phyloP scores from a whole-genome alignment of 2,113 vertebrate species.

The Nestor notabilis region DNA sequence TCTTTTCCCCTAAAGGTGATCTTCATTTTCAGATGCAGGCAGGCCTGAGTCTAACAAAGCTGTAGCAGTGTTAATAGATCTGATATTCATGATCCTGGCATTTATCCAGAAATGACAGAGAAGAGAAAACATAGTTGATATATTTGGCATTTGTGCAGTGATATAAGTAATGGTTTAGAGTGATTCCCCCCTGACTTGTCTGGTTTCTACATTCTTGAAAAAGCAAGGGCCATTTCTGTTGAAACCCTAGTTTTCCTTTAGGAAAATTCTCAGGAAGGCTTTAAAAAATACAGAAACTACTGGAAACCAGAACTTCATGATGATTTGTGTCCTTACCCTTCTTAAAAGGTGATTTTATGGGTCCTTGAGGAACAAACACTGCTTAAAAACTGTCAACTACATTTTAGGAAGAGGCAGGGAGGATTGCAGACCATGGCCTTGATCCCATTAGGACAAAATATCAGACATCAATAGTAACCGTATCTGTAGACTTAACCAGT shows the following conservation, averaged over 20 bases:
- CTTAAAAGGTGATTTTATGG: background rate
- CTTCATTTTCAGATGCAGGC: background rate
- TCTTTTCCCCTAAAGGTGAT: background rate
- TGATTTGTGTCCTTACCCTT: background rate
- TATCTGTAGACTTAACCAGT: background rate
- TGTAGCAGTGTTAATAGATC: background rate
- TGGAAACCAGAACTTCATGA: background rate
- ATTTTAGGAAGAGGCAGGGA: slow-evolving; percentile 23
- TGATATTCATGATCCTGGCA: background rate
- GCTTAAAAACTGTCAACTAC: background rate
- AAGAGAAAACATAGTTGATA: slow-evolving; percentile 29
- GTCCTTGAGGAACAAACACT: background rate
- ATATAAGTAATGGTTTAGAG: background rate
- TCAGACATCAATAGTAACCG: background rate
- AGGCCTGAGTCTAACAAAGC: background rate
- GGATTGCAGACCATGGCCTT: background rate
- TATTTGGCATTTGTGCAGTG: background rate
- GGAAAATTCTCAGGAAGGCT: background rate
- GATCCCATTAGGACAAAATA: background rate
- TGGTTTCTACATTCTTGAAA: background rate
- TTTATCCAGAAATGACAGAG: slow-evolving; percentile 6
- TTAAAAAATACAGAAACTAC: background rate
- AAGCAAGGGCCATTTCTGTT: background rate
- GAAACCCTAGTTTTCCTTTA: background rate
- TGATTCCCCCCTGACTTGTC: background rate